Base-by-base conservation (phyloP, 2,888 invertebrate genomes). In the Cataglyphis rosenhaueri region DNA sequence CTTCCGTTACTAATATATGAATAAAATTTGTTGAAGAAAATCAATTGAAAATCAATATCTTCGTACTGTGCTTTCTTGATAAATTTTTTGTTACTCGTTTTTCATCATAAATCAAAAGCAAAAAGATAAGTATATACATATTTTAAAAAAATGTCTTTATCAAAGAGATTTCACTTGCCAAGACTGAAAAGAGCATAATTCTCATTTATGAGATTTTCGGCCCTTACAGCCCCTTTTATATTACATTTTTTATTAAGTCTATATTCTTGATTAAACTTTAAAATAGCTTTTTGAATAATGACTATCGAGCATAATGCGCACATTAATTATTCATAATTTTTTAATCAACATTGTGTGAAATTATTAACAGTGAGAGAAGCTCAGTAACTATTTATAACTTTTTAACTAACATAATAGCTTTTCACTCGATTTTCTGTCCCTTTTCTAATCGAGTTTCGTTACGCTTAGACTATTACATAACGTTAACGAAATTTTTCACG, bases 11-110 rank as follows among this genome's bases (percentile, higher is more conserved):
- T 76, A 41, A 76, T 66, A 68, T 78, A 68, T 57, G 68, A 57
- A 68, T 68, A 68, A 78, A 78, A 66, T 68, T 78, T 66, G 52
- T 10, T 15, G 12, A 29, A 29, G 57, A 25, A 65, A 78, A 68
- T 6, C 21, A 64, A 52, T 75, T 15, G 52, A 5, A 52, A 64
- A 57, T 29, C 55, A 44, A 78, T 66, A 55, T 29, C 18, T 65
- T 75, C 12, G 32, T 57, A 15, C 21, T 12, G 12, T 12, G 48
- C 1, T 32, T 48, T 9, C 5, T 41, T 10, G 25, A 35, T 38
- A 55, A 66, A 55, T 76, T 76, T 38, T 38, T 32, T n/a, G 9
- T 15, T 38, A 38, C 12, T 38, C 3, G 21, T 55, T 5, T 5
- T 64, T 74, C 9, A 35, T 32, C 32, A 35, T 12, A 52, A 48